Conservation (phyloP, 2,888 invertebrate species). For the Dyspetes luteomarginatus region DNA sequence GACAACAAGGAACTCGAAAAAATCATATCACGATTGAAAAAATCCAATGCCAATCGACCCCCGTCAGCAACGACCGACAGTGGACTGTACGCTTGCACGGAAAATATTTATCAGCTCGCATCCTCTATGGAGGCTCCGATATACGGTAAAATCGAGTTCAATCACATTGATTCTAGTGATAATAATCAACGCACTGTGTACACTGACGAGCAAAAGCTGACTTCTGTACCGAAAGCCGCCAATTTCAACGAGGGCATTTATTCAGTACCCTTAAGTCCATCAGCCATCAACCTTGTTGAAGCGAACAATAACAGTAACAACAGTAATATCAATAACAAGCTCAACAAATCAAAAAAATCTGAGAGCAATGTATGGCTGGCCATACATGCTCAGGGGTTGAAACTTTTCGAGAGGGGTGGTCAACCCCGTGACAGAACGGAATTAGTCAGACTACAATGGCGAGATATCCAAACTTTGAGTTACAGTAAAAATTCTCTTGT, state of each 20-base stretch:
- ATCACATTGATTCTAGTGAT: conserved; percentile 68
- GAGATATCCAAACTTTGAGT: conserved; percentile 90
- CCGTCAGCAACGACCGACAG: conserved; percentile 42
- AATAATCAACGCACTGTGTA: conserved; percentile 70
- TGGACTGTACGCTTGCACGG: conserved; percentile 65
- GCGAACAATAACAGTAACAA: conserved; percentile 67
- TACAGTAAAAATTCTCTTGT: conserved; percentile 90
- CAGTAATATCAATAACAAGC: conserved; percentile 69
- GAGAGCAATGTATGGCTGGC: conserved; percentile 83
- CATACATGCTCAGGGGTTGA: conserved; percentile 82
- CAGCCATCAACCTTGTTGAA: conserved; percentile 50
- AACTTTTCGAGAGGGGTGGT: conserved; percentile 81
- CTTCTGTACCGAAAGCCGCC: conserved; percentile 11
- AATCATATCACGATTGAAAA: conserved; percentile 75
- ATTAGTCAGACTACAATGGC: conserved; percentile 86
- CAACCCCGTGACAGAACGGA: conserved; percentile 78
- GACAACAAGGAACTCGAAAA: conserved; percentile 80
- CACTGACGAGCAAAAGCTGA: conserved; percentile 69
- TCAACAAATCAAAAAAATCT: conserved; percentile 74
- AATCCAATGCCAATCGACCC: conserved; percentile 57
- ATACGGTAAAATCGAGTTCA: conserved; percentile 72
- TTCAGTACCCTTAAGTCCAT: conserved; percentile 53
- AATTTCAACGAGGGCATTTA: conserved; percentile 67
- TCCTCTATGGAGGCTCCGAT: conserved; percentile 68
- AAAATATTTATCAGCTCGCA: conserved; percentile 74